Evolutionary conservation across 2,888 invertebrate species (phyloP).

Genomic region (Thysanoteuthis rhombus): DNA sequence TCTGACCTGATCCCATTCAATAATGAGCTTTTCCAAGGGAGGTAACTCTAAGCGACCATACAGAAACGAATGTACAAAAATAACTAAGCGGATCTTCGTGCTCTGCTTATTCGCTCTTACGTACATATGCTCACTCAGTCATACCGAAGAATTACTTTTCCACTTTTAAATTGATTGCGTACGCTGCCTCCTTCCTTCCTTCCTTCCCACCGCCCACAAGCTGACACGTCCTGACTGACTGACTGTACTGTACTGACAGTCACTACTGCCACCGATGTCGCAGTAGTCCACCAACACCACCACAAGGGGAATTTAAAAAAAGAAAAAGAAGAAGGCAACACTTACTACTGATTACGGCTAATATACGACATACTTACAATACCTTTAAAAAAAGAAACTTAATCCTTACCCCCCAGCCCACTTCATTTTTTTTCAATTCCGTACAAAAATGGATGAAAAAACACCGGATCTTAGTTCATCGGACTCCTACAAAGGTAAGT

Average conservation of each 20-base stretch:
- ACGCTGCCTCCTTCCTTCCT: background rate
- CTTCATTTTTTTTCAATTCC: background rate
- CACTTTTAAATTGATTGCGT: background rate
- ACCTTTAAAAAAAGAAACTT: background rate
- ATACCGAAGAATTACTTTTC: background rate
- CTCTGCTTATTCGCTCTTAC: no score
- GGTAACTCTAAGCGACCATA: background rate
- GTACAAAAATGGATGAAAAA: background rate
- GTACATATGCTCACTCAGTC: background rate
- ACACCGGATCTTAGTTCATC: background rate
- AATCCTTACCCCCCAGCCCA: background rate
- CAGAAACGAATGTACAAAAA: background rate
- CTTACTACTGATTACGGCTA: background rate
- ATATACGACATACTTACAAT: background rate
- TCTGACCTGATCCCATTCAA: no score
- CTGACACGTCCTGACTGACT: background rate
- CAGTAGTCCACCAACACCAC: background rate
- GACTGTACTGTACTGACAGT: no score
- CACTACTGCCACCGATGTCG: background rate
- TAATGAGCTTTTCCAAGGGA: background rate
- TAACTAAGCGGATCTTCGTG: background rate
- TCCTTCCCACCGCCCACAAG: no score
- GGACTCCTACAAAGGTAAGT: slow-evolving; percentile 12
- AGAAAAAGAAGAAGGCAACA: background rate
- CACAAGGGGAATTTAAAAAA: background rate